Evolutionary conservation across 1,140 invertebrate species (phyloP), one percentile per base, ranked within the genome.

Genomic region (Teleopsis dalmanni): DNA sequence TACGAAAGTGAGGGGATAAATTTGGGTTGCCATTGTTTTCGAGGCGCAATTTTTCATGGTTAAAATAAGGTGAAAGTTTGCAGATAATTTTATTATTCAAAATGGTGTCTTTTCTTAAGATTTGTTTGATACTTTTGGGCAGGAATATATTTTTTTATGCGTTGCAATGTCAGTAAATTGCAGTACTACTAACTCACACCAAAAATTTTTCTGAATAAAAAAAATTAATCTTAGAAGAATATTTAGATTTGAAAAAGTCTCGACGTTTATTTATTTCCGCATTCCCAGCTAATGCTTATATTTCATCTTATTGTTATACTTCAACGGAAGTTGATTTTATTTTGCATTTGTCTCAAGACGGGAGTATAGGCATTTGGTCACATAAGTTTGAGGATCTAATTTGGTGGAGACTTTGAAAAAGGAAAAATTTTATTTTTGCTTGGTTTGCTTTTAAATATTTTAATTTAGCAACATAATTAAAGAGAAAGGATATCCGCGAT

Each of bases 31-130:
- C 18, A 21, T 21, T 43, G 40, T 31, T 43, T 43, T 43, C 25
- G 41, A 27, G 27, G 44, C 33, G 44, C 13, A 18, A 34, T 19
- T 46, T 23, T 46, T 40, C 38, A 22, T 36, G 16, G 11, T 27
- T 27, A 14, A 33, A 8, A 29, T 2, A 45, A 50, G 48, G 48
- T 50, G 41, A 50, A 50, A 50, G 48, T 44, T 50, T 49, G 47
- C 22, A 63, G 62, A 65, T 66, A 65, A 65, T 65, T 65, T 65
- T 61, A 58, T 63, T 65, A 66, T 65, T 65, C 63, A 63, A 65
- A 65, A 60, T 59, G 57, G 50, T 54, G 50, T 50, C 41, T 44
- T 43, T 33, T n/a, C n/a, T n/a, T n/a, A n/a, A n/a, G n/a, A n/a
- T n/a, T n/a, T n/a, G n/a, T n/a, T n/a, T n/a, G n/a, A n/a, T n/a